Evolutionary conservation across 2,113 vertebrate genomes (phyloP).

Genomic region (Dolichotis patagonum): DNA sequence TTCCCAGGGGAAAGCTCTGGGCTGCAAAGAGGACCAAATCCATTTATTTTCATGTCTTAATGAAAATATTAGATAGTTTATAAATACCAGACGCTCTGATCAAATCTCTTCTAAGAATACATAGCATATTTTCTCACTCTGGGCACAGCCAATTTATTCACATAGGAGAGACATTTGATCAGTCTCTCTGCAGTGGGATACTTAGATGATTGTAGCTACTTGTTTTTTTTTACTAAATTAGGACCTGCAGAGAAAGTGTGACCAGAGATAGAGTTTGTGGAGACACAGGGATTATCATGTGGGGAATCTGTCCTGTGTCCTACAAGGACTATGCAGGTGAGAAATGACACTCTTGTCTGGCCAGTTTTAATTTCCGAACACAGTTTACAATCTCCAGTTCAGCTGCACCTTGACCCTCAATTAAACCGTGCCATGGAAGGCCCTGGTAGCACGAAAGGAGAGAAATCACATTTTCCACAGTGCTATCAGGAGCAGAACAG

Average conservation of each 20-base stretch:
- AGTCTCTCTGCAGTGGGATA: slow-evolving; percentile 6
- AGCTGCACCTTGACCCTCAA: slow-evolving; percentile 70
- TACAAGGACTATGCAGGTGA: slow-evolving; percentile 4
- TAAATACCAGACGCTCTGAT: slow-evolving; percentile 45
- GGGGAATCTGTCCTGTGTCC: slow-evolving; percentile 37
- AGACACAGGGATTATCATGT: neutral
- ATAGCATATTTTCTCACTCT: slow-evolving; percentile 54
- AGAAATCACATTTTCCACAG: slow-evolving; percentile 82
- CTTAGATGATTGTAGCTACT: slow-evolving; percentile 42
- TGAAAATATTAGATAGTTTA: slow-evolving; percentile 65
- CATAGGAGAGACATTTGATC: slow-evolving; percentile 57
- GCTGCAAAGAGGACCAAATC: neutral
- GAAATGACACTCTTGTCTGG: neutral
- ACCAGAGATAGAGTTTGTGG: neutral
- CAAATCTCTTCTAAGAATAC: slow-evolving; percentile 66
- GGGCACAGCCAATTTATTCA: slow-evolving; percentile 57
- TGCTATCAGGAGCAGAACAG: slow-evolving; percentile 58
- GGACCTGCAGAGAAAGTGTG: slow-evolving; percentile 30
- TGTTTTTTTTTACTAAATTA: slow-evolving; percentile 41
- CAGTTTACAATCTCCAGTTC: slow-evolving; percentile 71
- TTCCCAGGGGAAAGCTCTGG: neutral
- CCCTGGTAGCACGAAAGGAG: slow-evolving; percentile 60
- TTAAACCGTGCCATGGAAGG: slow-evolving; percentile 77
- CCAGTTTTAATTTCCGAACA: slow-evolving; percentile 69
- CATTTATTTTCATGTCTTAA: slow-evolving; percentile 64